A percentile compares a stretch with the other conserved stretches of the same genome.
These are phyloP conservation scores for Brachionus asplanchnoidis DNA, from an alignment of 1,140 invertebrate species.

Conservation along the genomic window DNA sequence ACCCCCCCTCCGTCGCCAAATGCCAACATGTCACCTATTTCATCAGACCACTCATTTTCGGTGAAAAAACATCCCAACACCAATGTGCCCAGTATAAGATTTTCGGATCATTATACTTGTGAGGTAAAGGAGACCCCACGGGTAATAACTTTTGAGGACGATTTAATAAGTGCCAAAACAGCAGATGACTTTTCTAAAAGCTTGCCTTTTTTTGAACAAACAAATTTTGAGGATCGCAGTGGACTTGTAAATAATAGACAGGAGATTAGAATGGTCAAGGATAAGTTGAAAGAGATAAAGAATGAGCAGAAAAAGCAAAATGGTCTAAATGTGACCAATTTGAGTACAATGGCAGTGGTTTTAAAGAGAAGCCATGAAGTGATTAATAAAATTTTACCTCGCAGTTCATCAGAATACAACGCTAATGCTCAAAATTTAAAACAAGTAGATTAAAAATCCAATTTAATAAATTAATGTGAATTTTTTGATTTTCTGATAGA, in stretches of 20 bases:
- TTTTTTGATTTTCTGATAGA: not conserved
- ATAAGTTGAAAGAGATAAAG: not conserved
- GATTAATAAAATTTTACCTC: not conserved
- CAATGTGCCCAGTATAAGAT: not conserved
- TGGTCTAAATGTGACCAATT: not conserved
- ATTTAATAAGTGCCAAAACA: not conserved
- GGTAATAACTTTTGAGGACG: not conserved
- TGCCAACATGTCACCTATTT: not conserved
- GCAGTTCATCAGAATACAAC: not conserved
- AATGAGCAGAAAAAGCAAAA: not conserved
- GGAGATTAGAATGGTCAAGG: not conserved
- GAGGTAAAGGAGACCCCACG: not conserved
- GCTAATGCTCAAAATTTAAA: not conserved
- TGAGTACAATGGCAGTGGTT: not conserved
- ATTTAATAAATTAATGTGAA: not conserved
- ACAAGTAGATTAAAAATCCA: not conserved
- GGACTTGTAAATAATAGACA: not conserved
- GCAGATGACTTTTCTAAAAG: not conserved
- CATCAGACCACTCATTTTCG: not conserved
- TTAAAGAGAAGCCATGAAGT: constrained; percentile 7
- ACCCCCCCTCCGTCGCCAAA: constrained; percentile 30
- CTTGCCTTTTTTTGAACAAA: not conserved
- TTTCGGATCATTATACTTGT: not conserved
- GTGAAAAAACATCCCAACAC: not conserved
- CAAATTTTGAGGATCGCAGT: not conserved